Conservation (phyloP, 2,113 vertebrate species). For the Phylloscopus trochiloides region DNA sequence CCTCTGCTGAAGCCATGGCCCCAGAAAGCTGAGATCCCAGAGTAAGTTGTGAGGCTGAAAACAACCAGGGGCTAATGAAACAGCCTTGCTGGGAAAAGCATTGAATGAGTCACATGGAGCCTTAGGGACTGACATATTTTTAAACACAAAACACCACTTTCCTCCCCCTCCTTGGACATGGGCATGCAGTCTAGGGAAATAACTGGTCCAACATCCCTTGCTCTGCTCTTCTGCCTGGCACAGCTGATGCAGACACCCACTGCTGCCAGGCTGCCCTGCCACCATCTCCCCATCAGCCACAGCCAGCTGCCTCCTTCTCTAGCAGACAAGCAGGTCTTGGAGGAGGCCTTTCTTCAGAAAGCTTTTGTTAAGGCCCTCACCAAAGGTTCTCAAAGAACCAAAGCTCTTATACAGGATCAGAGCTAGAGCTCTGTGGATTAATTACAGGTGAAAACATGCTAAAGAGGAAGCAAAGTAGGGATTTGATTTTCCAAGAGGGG, state of each 20-base stretch:
- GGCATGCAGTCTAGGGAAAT: neutral
- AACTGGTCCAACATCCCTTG: neutral
- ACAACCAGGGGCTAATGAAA: neutral
- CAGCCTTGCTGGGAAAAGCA: neutral
- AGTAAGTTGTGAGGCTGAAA: slow-evolving; percentile 3
- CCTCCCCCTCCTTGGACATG: neutral
- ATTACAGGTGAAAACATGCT: neutral
- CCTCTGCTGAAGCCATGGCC: neutral
- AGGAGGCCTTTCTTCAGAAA: neutral
- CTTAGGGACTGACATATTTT: neutral
- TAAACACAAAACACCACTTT: neutral
- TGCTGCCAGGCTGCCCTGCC: neutral
- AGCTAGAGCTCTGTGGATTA: neutral
- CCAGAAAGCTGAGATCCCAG: neutral
- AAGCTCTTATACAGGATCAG: neutral
- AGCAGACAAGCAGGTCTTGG: neutral
- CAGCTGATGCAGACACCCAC: neutral
- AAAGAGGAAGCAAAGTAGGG: neutral
- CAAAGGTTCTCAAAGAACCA: neutral
- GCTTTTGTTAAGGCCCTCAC: neutral
- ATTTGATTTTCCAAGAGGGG: neutral
- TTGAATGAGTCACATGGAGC: slow-evolving; percentile 5
- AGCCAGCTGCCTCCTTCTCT: neutral
- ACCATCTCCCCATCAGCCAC: neutral
- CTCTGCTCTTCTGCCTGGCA: neutral